Percentiles rank a stretch among this genome's conserved stretches.
phyloP scores from a whole-genome alignment of 2,113 vertebrate genomes.

The Melanerpes aurifrons region DNA sequence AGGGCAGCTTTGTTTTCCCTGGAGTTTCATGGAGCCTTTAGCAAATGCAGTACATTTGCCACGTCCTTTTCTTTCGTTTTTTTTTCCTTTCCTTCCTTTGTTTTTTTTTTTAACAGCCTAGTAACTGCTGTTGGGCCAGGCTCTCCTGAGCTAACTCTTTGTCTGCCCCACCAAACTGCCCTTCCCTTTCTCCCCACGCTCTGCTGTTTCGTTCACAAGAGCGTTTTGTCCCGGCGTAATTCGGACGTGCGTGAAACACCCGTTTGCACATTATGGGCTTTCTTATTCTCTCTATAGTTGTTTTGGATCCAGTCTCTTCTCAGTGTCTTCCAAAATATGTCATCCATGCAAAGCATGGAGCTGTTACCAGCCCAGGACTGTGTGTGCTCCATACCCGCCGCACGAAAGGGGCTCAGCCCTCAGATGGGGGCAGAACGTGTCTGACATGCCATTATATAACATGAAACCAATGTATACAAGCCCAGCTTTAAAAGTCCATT shows the following conservation, averaged over 20 bases:
- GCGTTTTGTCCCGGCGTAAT: background rate
- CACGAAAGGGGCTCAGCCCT: slow-evolving; percentile 5
- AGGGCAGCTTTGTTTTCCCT: slow-evolving; percentile 33
- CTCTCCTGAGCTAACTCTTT: slow-evolving; percentile 37
- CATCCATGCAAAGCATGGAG: background rate
- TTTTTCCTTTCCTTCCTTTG: no score
- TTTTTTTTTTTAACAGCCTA: background rate
- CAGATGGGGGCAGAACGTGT: background rate
- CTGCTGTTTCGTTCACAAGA: slow-evolving; percentile 32
- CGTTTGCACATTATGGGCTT: background rate
- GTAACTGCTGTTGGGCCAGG: background rate
- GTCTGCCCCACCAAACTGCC: background rate
- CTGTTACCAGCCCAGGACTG: background rate
- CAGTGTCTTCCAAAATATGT: slow-evolving; percentile 33
- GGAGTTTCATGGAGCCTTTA: slow-evolving; percentile 64
- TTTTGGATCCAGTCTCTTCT: background rate
- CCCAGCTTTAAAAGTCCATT: slow-evolving; percentile 2
- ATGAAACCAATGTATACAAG: slow-evolving; percentile 60
- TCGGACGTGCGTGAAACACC: background rate
- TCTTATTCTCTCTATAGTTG: slow-evolving; percentile 25
- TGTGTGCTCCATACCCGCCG: background rate
- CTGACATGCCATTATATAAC: slow-evolving; percentile 59
- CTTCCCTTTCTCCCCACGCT: background rate
- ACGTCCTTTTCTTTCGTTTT: background rate
- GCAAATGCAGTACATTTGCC: slow-evolving; percentile 55